A percentile compares a stretch with the other conserved stretches of the same genome.
Evolutionary conservation across 2,797 vertebrate species (phyloP).

Genomic region (Rhyacichthys aspro): DNA sequence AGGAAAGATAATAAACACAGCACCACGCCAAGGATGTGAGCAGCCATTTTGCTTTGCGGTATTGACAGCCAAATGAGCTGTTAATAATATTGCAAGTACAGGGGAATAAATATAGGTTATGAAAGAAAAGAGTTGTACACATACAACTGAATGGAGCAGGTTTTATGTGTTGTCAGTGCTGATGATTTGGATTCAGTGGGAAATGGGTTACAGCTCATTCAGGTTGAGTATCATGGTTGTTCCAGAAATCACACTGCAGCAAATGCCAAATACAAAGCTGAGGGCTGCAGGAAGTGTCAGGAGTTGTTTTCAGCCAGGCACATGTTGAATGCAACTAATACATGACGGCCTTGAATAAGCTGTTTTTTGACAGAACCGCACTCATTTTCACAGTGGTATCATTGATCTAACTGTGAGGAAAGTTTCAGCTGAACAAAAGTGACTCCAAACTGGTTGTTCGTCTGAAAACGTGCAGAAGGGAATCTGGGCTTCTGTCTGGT

Average conservation of each 20-base stretch:
- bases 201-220: neutral
- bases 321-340: conserved; percentile 5
- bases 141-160: neutral
- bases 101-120: conserved; percentile 1
- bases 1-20: conserved; percentile 39
- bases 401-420: conserved; percentile 36
- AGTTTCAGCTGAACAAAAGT: conserved; percentile 49
- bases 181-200: neutral
- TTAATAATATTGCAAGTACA: conserved; percentile 37
- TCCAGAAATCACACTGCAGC: neutral
- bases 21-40: conserved; percentile 39
- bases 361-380: conserved; percentile 41
- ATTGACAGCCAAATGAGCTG: conserved; percentile 63
- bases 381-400: conserved; percentile 43
- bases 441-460: conserved; percentile 40
- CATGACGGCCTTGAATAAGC: conserved; percentile 36
- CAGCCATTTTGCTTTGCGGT: conserved; percentile 60
- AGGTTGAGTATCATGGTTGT: too few relatives aligned
- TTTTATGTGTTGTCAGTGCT: neutral
- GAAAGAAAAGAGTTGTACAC: neutral
- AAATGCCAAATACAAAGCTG: neutral
- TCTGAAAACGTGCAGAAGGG: conserved; percentile 40
- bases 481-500: conserved; percentile 58
- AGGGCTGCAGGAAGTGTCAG: neutral
- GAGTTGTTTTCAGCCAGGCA: neutral